phyloP scores from a whole-genome alignment of 2,888 invertebrate species.

The Agelastica alni region DNA sequence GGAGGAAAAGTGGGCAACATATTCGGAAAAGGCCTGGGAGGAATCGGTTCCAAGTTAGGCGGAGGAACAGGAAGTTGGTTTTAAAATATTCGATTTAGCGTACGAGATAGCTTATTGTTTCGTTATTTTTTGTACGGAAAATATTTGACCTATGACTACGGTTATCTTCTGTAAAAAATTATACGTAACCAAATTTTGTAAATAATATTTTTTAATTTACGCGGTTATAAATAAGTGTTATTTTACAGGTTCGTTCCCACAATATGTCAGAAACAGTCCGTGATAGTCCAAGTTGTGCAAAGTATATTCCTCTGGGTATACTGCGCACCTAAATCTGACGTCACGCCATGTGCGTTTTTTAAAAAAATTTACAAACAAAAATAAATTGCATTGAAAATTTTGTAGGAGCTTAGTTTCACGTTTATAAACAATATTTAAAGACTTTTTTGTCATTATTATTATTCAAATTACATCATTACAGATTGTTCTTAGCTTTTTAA shows the following conservation, averaged over 20 bases:
- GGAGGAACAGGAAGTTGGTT: constrained; percentile 86
- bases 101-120: constrained; percentile 30
- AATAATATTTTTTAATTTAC: constrained; percentile 29
- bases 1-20: constrained; percentile 88
- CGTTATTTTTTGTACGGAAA: constrained; percentile 26
- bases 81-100: constrained; percentile 55
- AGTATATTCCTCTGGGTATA: too few species aligned
- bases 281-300: too few species aligned
- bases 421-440: too few species aligned
- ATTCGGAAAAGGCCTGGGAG: constrained; percentile 88
- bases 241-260: constrained; percentile 21
- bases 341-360: too few species aligned
- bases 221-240: constrained; percentile 27
- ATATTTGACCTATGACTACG: constrained; percentile 29
- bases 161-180: constrained; percentile 30
- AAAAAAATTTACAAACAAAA: too few species aligned
- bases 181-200: constrained; percentile 29
- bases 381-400: too few species aligned
- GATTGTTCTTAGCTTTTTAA: too few species aligned
- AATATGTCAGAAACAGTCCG: too few species aligned
- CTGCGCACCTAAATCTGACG: too few species aligned
- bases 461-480: too few species aligned
- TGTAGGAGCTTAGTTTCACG: too few species aligned
- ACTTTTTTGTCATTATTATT: too few species aligned
- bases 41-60: constrained; percentile 85